Evolutionary conservation across 2,888 invertebrate species (phyloP).

Genomic region (Odontothrips loti): DNA sequence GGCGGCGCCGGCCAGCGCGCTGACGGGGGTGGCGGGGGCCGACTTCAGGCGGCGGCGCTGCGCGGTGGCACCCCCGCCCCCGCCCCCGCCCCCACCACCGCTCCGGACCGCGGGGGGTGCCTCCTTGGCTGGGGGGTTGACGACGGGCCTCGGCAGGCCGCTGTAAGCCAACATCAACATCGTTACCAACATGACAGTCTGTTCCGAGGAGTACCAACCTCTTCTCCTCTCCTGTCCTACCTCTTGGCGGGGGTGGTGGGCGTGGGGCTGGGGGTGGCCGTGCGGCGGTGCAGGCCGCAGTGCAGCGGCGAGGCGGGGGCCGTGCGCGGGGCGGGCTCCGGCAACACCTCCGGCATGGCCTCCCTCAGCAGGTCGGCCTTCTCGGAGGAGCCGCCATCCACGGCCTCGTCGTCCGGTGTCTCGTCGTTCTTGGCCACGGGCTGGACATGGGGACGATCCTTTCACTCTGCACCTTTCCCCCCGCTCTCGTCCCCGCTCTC

Average conservation of each 20-base stretch:
- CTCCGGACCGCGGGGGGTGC: neutral
- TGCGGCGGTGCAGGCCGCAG: conserved; percentile 35
- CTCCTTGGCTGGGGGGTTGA: conserved; percentile 16
- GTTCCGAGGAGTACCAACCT: too few relatives aligned
- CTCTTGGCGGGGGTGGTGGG: conserved; percentile 32
- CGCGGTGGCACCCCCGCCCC: neutral
- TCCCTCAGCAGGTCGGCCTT: neutral
- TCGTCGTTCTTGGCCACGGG: conserved; percentile 58
- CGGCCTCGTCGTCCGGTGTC: conserved; percentile 53
- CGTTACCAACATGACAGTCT: conserved; percentile 44
- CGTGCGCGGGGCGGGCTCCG: conserved; percentile 52
- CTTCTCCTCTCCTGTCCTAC: neutral
- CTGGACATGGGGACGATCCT: conserved; percentile 43
- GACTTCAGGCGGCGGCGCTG: conserved; percentile 3
- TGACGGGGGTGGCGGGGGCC: neutral
- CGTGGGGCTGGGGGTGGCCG: conserved; percentile 32
- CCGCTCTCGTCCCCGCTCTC: neutral
- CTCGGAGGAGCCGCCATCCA: neutral
- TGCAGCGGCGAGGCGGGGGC: conserved; percentile 44
- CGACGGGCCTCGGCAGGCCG: conserved; percentile 11
- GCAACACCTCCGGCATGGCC: conserved; percentile 46
- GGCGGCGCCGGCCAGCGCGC: neutral
- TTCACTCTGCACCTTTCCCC: neutral
- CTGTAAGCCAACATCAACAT: neutral
- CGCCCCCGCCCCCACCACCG: neutral